Evolutionary conservation across 2,797 vertebrate species (phyloP), one percentile per base, ranked within the genome.

Genomic region (Loriculus beryllinus): DNA sequence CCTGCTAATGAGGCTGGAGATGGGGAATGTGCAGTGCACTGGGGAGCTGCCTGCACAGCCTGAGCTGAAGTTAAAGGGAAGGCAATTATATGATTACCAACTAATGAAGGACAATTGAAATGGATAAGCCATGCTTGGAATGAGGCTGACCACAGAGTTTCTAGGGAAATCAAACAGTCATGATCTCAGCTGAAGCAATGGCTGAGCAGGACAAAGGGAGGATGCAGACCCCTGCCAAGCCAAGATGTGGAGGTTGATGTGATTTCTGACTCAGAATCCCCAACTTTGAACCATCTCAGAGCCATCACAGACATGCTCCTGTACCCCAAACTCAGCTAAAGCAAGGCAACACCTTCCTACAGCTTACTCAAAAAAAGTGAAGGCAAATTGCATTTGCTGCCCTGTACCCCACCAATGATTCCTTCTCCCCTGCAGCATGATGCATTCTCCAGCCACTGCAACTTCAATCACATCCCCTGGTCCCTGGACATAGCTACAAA

Each of bases 41-140:
- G 0, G 7, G 45, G 65, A 94, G 80, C 85, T 81, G 82, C 69
- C 56, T 74, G 80, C 59, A 59, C 76, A 63, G 85, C 35, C 63
- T 7, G 3, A 25, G 45, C 56, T 16, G 23, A 31, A 89, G 72
- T 33, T 57, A 43, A 47, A 76, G 80, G 69, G 39, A 48, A 39
- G 11, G 86, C 40, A 91, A 96, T 96, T 93, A 90, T n/a, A 48
- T 69, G 31, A 93, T 96, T 96, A 88, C 5, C 1, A 2, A 20
- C 82, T 96, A 95, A 95, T 70, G 83, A 95, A 84, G 80, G 69
- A 72, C 80, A 93, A 95, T 93, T 93, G 70, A 83, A 92, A 96
- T 84, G 59, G 83, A 94, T 79, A 47, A 79, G 39, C 33, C 1
- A 0, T 3, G 33, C 54, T 80, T 22, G 31, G 82, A 71, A 57